These are phyloP conservation scores for Caenorhabditis auriculariae DNA, from an alignment of 2,888 invertebrate genomes.

Conservation along the genomic window DNA sequence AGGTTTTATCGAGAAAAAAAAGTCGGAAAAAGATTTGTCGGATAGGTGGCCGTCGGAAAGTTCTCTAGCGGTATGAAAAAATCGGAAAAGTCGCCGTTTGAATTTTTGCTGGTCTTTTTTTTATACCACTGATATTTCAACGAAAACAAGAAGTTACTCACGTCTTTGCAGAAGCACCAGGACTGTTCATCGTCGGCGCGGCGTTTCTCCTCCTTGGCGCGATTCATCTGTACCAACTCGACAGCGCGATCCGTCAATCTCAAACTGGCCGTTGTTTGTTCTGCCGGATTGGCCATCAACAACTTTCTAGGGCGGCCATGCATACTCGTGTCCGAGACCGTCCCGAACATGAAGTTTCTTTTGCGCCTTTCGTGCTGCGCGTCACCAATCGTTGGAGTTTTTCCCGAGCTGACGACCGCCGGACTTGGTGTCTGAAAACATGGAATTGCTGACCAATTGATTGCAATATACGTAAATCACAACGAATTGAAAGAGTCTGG, in stretches of 20 bases:
- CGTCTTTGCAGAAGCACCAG: conserved; percentile 56
- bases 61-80: too few relatives aligned
- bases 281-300: not conserved
- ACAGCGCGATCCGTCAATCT: conserved; percentile 42
- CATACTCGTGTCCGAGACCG: conserved; percentile 47
- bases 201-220: conserved; percentile 19
- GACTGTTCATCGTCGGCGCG: conserved; percentile 30
- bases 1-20: too few relatives aligned
- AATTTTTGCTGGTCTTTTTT: too few relatives aligned
- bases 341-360: conserved; percentile 39
- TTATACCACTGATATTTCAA: not conserved
- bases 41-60: too few relatives aligned
- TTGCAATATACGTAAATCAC: too few relatives aligned
- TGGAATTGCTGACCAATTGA: too few relatives aligned
- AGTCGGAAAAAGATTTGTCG: too few relatives aligned
- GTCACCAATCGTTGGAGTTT: conserved; percentile 7
- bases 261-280: conserved; percentile 1
- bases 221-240: conserved; percentile 23
- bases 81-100: too few relatives aligned
- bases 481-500: too few relatives aligned
- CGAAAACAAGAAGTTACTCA: conserved; percentile 3
- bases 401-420: not conserved
- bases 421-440: conserved; percentile 1
- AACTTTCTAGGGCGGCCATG: conserved; percentile 60
- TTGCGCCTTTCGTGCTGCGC: conserved; percentile 11